phyloP scores from a whole-genome alignment of 2,888 invertebrate species.

The Cistogaster globosa region DNA sequence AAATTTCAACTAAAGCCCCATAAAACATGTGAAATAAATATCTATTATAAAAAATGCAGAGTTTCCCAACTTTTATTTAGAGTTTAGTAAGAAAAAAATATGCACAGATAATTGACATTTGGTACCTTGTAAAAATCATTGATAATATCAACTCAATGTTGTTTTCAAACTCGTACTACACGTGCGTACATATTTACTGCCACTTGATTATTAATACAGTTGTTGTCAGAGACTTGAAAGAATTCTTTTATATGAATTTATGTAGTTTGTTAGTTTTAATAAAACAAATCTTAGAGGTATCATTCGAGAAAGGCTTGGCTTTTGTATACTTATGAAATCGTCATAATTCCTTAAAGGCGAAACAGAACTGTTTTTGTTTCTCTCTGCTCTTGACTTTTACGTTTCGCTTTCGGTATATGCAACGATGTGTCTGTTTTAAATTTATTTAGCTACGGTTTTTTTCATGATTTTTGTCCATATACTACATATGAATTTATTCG shows the following conservation, averaged over 20 bases:
- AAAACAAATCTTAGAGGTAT: too few species aligned
- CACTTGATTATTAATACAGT: constrained; percentile 12
- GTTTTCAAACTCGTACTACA: constrained; percentile 11
- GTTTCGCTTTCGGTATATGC: too few species aligned
- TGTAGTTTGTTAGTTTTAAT: not conserved
- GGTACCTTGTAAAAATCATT: too few species aligned
- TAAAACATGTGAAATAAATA: constrained; percentile 51
- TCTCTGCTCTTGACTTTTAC: too few species aligned
- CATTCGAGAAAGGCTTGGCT: too few species aligned
- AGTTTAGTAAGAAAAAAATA: constrained; percentile 6
- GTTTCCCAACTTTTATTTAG: constrained; percentile 24
- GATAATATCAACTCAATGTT: not conserved
- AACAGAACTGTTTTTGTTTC: too few species aligned
- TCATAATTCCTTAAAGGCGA: too few species aligned
- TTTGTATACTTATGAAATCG: too few species aligned
- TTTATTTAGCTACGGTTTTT: too few species aligned
- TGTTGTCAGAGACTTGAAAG: constrained; percentile 5
- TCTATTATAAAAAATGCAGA: constrained; percentile 26
- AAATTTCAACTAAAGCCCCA: constrained; percentile 49
- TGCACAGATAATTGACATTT: constrained; percentile 25
- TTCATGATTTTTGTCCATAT: too few species aligned
- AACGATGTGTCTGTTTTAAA: too few species aligned
- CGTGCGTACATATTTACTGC: not conserved
- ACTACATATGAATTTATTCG: too few species aligned
- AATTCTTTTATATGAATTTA: not conserved